Evolutionary conservation across 2,888 invertebrate genomes (phyloP).

Genomic region (Ennomos erosarius): DNA sequence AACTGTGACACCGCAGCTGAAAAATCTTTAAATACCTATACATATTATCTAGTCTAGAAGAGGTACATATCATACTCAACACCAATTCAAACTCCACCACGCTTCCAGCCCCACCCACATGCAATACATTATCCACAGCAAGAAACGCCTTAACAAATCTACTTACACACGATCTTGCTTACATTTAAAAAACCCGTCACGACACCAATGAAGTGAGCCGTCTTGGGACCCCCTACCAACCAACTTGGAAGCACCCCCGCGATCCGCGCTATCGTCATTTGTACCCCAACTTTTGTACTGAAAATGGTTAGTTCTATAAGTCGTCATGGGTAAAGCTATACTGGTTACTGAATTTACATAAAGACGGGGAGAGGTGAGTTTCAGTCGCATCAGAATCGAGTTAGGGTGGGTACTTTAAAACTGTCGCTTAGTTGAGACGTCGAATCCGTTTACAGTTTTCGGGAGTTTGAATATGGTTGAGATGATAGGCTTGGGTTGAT

Average conservation of each 20-base stretch:
- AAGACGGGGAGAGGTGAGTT: slow-evolving; percentile 74
- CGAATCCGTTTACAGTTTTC: slow-evolving; percentile 82
- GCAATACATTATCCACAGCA: slow-evolving; percentile 31
- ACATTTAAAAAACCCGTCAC: slow-evolving; percentile 73
- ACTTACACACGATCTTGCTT: slow-evolving; percentile 60
- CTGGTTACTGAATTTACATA: slow-evolving; percentile 77
- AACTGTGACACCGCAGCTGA: no score
- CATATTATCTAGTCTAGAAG: no score
- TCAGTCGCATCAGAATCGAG: slow-evolving; percentile 78
- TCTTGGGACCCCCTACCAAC: slow-evolving; percentile 56
- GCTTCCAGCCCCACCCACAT: slow-evolving; percentile 10
- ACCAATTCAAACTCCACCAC: slow-evolving; percentile 5
- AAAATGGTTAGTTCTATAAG: slow-evolving; percentile 44
- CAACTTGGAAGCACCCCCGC: slow-evolving; percentile 44
- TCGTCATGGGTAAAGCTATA: slow-evolving; percentile 53
- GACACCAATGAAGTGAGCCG: slow-evolving; percentile 65
- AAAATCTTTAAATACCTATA: no score
- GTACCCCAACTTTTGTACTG: slow-evolving; percentile 30
- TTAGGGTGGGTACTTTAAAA: slow-evolving; percentile 81
- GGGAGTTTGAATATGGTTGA: slow-evolving; percentile 57
- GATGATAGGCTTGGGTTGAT: slow-evolving; percentile 35
- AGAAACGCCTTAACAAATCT: slow-evolving; percentile 55
- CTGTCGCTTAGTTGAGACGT: slow-evolving; percentile 82
- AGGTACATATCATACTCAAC: no score
- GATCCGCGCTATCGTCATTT: slow-evolving; percentile 36